Evolutionary conservation across 2,888 invertebrate species (phyloP).

Genomic region (Bombyx huttoni): DNA sequence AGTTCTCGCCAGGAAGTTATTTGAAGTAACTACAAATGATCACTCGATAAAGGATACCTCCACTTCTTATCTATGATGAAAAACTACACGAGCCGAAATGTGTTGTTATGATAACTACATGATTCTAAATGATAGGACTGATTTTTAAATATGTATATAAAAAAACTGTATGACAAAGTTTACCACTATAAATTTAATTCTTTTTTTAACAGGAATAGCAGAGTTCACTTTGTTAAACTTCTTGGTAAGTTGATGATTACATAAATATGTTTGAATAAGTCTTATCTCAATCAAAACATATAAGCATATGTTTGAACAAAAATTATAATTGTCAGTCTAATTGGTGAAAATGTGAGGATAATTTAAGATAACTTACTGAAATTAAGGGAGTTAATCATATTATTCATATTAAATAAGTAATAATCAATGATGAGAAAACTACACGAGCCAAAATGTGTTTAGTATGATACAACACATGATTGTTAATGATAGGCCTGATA

Average conservation of each 20-base stretch:
- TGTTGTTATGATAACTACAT: constrained; percentile 49
- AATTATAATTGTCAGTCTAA: neutral
- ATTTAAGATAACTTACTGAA: no score
- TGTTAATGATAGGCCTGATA: constrained; percentile 5
- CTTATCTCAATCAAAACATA: no score
- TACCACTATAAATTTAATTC: neutral
- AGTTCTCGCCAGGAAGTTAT: neutral
- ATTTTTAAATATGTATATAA: constrained; percentile 7
- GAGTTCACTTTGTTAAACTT: no score
- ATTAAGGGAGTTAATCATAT: neutral
- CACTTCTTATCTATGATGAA: constrained; percentile 32
- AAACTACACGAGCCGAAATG: constrained; percentile 58
- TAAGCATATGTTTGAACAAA: neutral
- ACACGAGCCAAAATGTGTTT: constrained; percentile 3
- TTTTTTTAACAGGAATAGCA: neutral
- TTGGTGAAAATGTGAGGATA: no score
- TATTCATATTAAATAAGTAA: neutral
- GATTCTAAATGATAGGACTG: constrained; percentile 56
- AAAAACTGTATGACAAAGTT: neutral
- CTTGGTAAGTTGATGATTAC: no score
- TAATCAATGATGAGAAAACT: neutral
- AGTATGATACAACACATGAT: neutral
- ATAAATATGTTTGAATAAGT: no score
- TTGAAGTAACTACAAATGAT: neutral
- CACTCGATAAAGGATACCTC: constrained; percentile 2